phyloP scores from a whole-genome alignment of 2,888 invertebrate species.

The Troides helena region DNA sequence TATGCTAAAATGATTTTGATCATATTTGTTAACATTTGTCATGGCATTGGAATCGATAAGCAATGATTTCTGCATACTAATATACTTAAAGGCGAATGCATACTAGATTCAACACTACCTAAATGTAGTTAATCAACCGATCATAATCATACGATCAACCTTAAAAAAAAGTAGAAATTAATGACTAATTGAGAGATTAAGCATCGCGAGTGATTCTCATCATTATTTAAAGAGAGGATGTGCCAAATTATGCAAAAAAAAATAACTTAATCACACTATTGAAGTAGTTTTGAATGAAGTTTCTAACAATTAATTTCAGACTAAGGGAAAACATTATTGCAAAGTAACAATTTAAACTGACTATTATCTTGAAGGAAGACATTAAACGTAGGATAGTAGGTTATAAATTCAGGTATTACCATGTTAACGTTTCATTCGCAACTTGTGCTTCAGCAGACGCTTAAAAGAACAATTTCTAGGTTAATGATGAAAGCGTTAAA shows the following conservation, averaged over 20 bases:
- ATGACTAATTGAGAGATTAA: neutral
- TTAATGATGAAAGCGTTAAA: slow-evolving; percentile 6
- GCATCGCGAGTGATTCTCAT: neutral
- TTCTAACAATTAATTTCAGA: neutral
- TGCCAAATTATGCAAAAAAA: neutral
- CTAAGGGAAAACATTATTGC: neutral
- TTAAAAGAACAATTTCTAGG: neutral
- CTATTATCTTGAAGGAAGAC: neutral
- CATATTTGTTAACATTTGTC: no score
- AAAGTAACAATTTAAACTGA: neutral
- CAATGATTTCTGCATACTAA: no score
- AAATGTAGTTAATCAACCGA: no score
- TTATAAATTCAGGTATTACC: neutral
- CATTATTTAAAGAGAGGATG: neutral
- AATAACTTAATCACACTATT: neutral
- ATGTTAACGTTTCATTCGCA: neutral
- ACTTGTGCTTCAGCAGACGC: neutral
- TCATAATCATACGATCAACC: no score
- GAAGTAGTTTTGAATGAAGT: neutral
- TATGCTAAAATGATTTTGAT: no score
- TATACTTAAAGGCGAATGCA: no score
- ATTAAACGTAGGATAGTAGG: neutral
- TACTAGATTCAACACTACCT: no score
- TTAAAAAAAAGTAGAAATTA: no score
- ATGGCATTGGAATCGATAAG: no score